Evolutionary conservation across 2,888 invertebrate genomes (phyloP), one percentile per base, ranked within the genome.

Genomic region (Drosophila multiciliata): DNA sequence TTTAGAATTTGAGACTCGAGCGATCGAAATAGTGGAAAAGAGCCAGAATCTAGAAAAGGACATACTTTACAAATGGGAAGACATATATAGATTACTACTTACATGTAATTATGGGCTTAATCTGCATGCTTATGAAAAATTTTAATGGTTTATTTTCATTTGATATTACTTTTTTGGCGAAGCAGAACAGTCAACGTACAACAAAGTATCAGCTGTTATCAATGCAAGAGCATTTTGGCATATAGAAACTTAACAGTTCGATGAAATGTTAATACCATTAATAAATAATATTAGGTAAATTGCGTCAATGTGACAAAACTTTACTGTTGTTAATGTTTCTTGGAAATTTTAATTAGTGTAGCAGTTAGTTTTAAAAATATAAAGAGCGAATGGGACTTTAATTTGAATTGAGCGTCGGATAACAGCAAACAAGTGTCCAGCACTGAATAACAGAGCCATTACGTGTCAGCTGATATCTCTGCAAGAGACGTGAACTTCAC

Each of bases 11-110:
- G 96, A 60, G 96, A 95, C 92, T 97, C 96, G 88, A 98, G 93
- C n/a, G 96, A 95, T 81, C 96, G 95, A 93, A 98, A 98, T 74
- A 98, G 95, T 85, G 96, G 96, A 93, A 96, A 95, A 93, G 98
- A 97, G 76, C 98, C 98, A 87, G 96, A 96, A 94, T 96, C 97
- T 97, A 3, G 0, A 55, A 69, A 12, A 3, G 9, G n/a, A 1
- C 4, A 0, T 26, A 11, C 38, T 7, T 12, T 17, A 33, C 6
- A 8, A 7, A 3, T 15, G 2, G 45, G 8, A 5, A 1, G 9
- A n/a, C 2, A 3, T 20, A 1, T 15, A 6, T 8, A 35, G 15
- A 1, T n/a, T 9, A n/a, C 1, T 33, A 79, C 90, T 90, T 78
- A 92, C 92, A 92, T n/a, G 92, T 92, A 36, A 93, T 92, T 42